phyloP scores from a whole-genome alignment of 2,888 invertebrate species.

The Drosophila lutescens region DNA sequence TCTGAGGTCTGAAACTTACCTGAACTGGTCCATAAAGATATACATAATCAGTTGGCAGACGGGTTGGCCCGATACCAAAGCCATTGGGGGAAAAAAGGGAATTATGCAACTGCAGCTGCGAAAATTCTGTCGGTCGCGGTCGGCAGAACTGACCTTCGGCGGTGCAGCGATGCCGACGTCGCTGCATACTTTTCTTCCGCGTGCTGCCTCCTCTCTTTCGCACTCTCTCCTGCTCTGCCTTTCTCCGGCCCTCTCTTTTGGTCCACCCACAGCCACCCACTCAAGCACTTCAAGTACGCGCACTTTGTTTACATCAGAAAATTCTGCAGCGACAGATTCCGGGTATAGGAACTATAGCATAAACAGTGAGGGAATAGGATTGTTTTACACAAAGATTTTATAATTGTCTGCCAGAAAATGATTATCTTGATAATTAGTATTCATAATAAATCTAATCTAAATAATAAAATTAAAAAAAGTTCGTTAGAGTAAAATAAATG shows the following conservation, averaged over 20 bases:
- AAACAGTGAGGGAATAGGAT: neutral
- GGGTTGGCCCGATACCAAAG: constrained; percentile 23
- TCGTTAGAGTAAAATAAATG: neutral
- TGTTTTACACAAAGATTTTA: too few relatives aligned
- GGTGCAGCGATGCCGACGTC: constrained; percentile 49
- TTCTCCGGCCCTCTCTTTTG: constrained; percentile 3
- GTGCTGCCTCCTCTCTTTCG: constrained; percentile 19
- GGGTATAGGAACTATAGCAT: neutral
- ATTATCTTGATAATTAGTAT: too few relatives aligned
- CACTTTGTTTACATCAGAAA: constrained; percentile 24
- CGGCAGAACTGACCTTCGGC: constrained; percentile 68
- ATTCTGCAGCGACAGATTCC: constrained; percentile 13
- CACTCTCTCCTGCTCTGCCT: constrained; percentile 13
- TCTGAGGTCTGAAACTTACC: constrained; percentile 8
- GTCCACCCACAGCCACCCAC: constrained; percentile 6
- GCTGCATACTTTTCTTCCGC: constrained; percentile 59
- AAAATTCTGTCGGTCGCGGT: constrained; percentile 51
- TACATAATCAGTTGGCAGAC: constrained; percentile 26
- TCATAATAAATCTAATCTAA: too few relatives aligned
- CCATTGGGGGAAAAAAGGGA: constrained; percentile 26
- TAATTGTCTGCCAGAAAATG: too few relatives aligned
- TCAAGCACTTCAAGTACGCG: constrained; percentile 20
- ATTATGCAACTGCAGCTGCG: constrained; percentile 71
- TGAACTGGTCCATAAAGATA: constrained; percentile 62
- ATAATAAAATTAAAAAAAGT: too few relatives aligned